phyloP scores from a whole-genome alignment of 2,113 vertebrate species.

The Bombycilla garrulus region DNA sequence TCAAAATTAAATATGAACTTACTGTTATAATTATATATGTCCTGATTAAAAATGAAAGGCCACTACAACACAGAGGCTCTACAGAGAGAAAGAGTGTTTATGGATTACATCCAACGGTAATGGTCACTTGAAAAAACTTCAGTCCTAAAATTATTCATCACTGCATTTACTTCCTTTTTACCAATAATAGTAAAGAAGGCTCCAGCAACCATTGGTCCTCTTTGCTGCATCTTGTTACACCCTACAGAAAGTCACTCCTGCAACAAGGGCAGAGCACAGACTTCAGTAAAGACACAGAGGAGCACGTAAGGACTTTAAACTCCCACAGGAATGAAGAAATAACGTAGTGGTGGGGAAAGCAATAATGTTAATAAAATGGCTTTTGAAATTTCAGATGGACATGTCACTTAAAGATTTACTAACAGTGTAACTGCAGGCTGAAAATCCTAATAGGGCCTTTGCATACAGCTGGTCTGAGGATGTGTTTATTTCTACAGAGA shows the following conservation, averaged over 20 bases:
- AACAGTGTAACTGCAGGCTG: background rate
- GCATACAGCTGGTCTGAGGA: background rate
- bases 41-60: background rate
- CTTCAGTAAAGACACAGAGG: background rate
- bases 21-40: background rate
- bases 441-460: background rate
- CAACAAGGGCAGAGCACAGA: background rate
- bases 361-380: fast-evolving
- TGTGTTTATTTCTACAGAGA: fast-evolving
- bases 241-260: background rate
- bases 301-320: background rate
- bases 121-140: background rate
- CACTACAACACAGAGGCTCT: background rate
- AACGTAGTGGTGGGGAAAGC: background rate
- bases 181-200: background rate
- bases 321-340: background rate
- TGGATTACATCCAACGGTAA: background rate
- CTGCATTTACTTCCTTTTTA: background rate
- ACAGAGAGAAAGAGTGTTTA: background rate
- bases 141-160: background rate
- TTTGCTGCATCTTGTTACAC: background rate
- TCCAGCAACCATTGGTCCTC: background rate
- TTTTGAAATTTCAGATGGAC: background rate
- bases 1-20: background rate
- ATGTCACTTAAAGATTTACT: background rate